A percentile compares a stretch with the other conserved stretches of the same genome.
Evolutionary conservation across 2,113 vertebrate genomes (phyloP).

Genomic region (Rhynchomys soricoides): DNA sequence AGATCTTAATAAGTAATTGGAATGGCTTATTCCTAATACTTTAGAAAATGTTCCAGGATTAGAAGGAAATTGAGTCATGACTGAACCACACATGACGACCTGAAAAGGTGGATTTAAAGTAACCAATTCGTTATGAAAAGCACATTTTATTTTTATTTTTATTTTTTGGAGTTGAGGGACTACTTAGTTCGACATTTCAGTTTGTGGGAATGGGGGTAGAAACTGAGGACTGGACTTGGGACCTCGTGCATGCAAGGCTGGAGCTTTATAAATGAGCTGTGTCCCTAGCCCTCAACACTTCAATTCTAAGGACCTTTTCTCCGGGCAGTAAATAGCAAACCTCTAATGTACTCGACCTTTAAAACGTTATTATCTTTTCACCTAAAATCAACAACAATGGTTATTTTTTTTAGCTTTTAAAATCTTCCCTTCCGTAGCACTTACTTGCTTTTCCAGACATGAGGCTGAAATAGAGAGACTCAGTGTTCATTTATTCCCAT

Average conservation of each 20-base stretch:
- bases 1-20: not conserved
- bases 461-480: not conserved
- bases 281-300: not conserved
- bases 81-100: not conserved
- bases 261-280: not conserved
- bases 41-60: conserved; percentile 9
- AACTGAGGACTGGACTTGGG: not conserved
- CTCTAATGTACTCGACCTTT: not conserved
- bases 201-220: not conserved
- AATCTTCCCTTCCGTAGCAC: not conserved
- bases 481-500: not conserved
- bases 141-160: not conserved
- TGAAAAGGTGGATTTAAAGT: not conserved
- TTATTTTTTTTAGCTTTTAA: not conserved
- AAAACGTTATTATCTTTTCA: not conserved
- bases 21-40: not conserved
- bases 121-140: not conserved
- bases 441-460: not conserved
- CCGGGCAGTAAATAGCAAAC: not conserved
- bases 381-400: not conserved
- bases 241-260: not conserved
- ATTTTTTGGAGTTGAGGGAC: too few relatives aligned
- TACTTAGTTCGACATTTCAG: not conserved
- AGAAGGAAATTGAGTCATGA: not conserved
- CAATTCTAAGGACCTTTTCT: not conserved